Evolutionary conservation across 2,113 vertebrate species (phyloP), one percentile per base, ranked within the genome.

Genomic region (Pluvialis apricaria): DNA sequence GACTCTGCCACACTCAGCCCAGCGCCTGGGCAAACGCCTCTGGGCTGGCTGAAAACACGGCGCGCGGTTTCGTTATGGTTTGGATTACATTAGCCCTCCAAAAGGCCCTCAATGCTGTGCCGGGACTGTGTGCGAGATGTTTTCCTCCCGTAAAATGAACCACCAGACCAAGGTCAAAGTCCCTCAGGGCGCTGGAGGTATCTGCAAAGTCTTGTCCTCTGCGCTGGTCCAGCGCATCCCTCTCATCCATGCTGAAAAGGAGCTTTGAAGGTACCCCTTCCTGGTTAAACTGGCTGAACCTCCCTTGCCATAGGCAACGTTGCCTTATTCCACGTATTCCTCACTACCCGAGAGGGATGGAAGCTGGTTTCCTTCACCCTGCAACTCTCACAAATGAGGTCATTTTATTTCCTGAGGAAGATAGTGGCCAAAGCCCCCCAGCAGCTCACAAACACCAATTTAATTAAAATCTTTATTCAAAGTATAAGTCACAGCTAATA

Each of bases 381-480:
- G 61, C 82, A 86, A 8, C 68, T 86, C 83, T 34, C 70, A 60
- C 42, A 9, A 52, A 60, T 83, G 90, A 96, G 29, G 42, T 96
- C 7, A 75, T 86, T 92, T 88, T 80, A 83, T 92, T 93, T 96
- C 96, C 83, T 81, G 71, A 44, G 81, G 34, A 19, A 91, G 47
- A 78, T 2, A 89, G 84, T 61, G 90, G 84, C 86, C 96, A 94
- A 92, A 95, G 73, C 15, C 70, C 66, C 70, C 85, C 72, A 64
- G 78, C 81, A 77, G 60, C 72, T 95, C 94, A 88, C 55, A 73
- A 82, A 90, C 73, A 65, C 85, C 62, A 1, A 69, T 15, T 94
- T 96, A 96, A 97, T 96, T 69, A 96, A 65, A 58, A 15, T 22
- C 44, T 66, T 40, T 6, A 31, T 88, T 62, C 60, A 75, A 86